Base-by-base conservation (phyloP, 1,140 invertebrate genomes). In the Tetramorium simillimum region DNA sequence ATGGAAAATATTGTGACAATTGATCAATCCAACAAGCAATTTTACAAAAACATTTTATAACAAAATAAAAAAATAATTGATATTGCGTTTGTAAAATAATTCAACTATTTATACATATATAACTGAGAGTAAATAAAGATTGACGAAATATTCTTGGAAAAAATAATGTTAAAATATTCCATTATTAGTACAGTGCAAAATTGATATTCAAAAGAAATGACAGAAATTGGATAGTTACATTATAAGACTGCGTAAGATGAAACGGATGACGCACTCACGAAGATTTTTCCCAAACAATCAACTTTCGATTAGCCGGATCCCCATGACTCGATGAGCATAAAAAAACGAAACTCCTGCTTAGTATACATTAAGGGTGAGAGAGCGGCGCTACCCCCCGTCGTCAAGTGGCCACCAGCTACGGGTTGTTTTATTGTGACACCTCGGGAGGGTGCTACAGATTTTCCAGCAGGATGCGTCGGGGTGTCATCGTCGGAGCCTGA, bases 361-460 rank as follows among this genome's bases (percentile, higher is more conserved):
- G 86, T 92, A 91, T 91, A 90, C 90, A 91, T 92, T 92, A 92
- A 86, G 89, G 88, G 85, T 86, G 77, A 82, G 78, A 88, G 67
- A 82, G 49, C 43, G 76, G 53, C n/a, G 21, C 21, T 73, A 67
- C 84, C 65, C 60, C 87, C 87, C 75, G 86, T 87, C 76, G 92
- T 92, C 91, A 93, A 94, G 93, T 94, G 93, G 93, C 92, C 93
- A 92, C 88, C 86, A 88, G 89, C 82, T 89, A 91, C 91, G 84
- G 84, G 82, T 90, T 93, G 88, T 86, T 91, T 92, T 93, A 93
- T 93, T 93, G 87, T 94, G 92, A 94, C 92, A 94, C 86, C 84
- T 93, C 77, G 75, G 88, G 60, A 86, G 92, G 86, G 88, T 86
- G 87, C 60, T 72, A 78, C 70, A 81, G 88, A 91, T 92, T 92